phyloP scores from a whole-genome alignment of 2,888 invertebrate species.

The Tubulanus polymorphus region DNA sequence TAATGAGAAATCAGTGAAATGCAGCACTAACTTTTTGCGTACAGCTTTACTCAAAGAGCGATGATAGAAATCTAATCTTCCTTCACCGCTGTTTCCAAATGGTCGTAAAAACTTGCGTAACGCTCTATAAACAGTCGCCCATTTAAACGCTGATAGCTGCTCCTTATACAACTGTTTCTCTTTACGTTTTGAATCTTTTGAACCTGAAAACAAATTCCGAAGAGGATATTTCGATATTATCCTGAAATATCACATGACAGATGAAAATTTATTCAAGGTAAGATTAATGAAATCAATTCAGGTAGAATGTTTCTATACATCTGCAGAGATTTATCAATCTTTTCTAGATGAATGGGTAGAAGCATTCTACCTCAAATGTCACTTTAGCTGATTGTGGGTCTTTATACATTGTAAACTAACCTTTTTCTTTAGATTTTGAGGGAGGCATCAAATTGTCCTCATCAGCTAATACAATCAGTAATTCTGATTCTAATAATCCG shows the following conservation, averaged over 20 bases:
- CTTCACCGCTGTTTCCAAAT: slow-evolving; percentile 15
- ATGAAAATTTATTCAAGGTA: too few relatives aligned
- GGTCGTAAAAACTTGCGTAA: slow-evolving; percentile 20
- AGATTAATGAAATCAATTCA: too few relatives aligned
- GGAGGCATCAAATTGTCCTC: background rate
- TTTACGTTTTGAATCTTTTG: background rate
- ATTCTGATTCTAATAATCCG: background rate
- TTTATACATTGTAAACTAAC: too few relatives aligned
- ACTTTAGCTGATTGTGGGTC: too few relatives aligned
- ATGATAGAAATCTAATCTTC: slow-evolving; percentile 22
- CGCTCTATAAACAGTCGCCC: slow-evolving; percentile 12
- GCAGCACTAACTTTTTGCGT: slow-evolving; percentile 11
- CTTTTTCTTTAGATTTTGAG: too few relatives aligned
- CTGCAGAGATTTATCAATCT: too few relatives aligned
- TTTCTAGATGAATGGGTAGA: too few relatives aligned
- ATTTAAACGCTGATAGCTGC: slow-evolving; percentile 6
- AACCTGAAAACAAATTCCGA: too few relatives aligned
- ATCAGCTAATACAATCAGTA: background rate
- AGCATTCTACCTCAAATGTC: too few relatives aligned
- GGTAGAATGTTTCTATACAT: too few relatives aligned
- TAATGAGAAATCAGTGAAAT: background rate
- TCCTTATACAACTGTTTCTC: background rate
- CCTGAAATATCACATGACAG: too few relatives aligned
- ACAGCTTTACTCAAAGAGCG: slow-evolving; percentile 19
- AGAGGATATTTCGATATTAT: too few relatives aligned